Evolutionary conservation across 2,113 vertebrate species (phyloP).

Genomic region (Nipponia nippon): DNA sequence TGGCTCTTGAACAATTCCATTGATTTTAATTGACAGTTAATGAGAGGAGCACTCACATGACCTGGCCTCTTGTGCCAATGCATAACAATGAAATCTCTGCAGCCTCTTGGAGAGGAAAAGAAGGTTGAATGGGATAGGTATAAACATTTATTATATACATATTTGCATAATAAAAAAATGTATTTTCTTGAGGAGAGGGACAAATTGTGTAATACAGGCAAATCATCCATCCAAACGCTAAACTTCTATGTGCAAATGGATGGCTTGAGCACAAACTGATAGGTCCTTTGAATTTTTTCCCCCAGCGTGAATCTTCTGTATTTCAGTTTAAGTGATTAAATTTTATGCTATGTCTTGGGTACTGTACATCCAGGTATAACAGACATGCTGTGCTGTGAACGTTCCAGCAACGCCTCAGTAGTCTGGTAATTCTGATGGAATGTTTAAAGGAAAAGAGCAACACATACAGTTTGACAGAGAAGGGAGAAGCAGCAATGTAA

Average conservation of each 20-base stretch:
- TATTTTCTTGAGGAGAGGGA: background rate
- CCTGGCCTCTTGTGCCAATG: background rate
- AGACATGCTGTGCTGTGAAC: background rate
- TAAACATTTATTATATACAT: background rate
- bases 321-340: background rate
- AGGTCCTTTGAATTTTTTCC: background rate
- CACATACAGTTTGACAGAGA: background rate
- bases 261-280: background rate
- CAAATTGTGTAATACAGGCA: background rate
- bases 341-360: background rate
- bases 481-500: background rate
- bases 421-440: background rate
- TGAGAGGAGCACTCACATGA: background rate
- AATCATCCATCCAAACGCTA: background rate
- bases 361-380: constrained; percentile 8
- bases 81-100: background rate
- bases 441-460: background rate
- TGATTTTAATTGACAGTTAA: constrained; percentile 35
- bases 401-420: background rate
- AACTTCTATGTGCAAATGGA: background rate
- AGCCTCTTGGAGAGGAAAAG: background rate
- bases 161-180: background rate
- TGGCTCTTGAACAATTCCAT: background rate
- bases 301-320: background rate
- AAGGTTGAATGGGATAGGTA: background rate